phyloP scores from a whole-genome alignment of 2,888 invertebrate species.

The Synanthedon myopaeformis region DNA sequence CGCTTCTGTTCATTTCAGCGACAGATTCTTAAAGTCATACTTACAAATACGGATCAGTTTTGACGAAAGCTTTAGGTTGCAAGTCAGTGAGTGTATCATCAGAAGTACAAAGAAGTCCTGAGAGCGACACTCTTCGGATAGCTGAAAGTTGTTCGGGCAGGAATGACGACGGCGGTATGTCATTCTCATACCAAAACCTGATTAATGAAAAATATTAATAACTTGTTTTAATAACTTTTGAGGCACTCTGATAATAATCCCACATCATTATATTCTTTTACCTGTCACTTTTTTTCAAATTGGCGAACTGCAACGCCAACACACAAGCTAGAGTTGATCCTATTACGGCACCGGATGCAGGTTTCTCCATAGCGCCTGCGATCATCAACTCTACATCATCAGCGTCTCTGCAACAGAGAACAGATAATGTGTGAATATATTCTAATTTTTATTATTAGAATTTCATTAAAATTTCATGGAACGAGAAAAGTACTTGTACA shows the following conservation, averaged over 20 bases:
- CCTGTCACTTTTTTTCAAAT: constrained; percentile 85
- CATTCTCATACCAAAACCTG: constrained; percentile 96
- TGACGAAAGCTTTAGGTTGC: constrained; percentile 89
- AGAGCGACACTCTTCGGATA: constrained; percentile 82
- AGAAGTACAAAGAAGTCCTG: constrained; percentile 83
- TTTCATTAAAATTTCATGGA: too few species aligned
- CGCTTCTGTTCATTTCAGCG: background rate
- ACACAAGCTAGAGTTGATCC: constrained; percentile 93
- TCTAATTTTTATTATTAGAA: background rate
- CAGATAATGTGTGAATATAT: background rate
- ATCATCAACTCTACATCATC: constrained; percentile 88
- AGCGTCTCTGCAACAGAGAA: constrained; percentile 49
- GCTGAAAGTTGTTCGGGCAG: constrained; percentile 82
- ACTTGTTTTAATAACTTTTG: too few species aligned
- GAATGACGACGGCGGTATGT: constrained; percentile 88
- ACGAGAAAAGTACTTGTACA: constrained; percentile 69
- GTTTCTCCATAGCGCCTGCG: constrained; percentile 85
- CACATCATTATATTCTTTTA: constrained; percentile 11
- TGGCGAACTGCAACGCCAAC: constrained; percentile 83
- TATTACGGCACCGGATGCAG: constrained; percentile 82
- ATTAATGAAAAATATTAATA: too few species aligned
- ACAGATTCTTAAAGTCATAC: constrained; percentile 24
- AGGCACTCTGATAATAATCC: too few species aligned
- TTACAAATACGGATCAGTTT: constrained; percentile 87
- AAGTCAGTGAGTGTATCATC: constrained; percentile 76